Conservation (phyloP, 2,797 vertebrate species). For the Chaunax sp. region DNA sequence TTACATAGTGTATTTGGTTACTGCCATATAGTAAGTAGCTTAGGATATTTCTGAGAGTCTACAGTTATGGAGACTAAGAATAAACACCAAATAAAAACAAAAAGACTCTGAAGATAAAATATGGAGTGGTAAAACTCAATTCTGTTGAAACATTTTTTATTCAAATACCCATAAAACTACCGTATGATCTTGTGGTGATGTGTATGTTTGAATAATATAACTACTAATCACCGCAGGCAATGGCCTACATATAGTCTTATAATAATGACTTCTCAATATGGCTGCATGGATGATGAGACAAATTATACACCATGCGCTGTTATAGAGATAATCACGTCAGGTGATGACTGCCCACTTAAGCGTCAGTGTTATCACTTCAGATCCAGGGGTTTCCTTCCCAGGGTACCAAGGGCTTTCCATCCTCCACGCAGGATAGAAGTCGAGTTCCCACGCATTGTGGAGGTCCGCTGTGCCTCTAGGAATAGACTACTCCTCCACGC, state of each 20-base stretch:
- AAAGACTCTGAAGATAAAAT: background rate
- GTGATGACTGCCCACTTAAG: constrained; percentile 71
- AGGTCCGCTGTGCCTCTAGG: constrained; percentile 55
- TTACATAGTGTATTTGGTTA: background rate
- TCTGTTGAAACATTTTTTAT: background rate
- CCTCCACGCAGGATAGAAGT: constrained; percentile 62
- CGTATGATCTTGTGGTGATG: background rate
- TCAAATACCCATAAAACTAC: background rate
- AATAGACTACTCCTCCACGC: constrained; percentile 50
- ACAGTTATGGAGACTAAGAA: constrained; percentile 1
- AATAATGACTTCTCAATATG: constrained; percentile 1
- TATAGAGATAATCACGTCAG: constrained; percentile 57
- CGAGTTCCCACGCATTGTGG: constrained; percentile 70
- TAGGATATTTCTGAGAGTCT: background rate
- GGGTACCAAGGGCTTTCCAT: constrained; percentile 81
- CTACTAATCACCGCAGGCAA: background rate
- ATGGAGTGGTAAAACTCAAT: background rate
- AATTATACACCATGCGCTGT: constrained; percentile 33
- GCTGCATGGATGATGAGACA: constrained; percentile 30
- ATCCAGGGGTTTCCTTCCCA: constrained; percentile 85
- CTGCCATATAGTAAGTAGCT: background rate
- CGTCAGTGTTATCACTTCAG: constrained; percentile 68
- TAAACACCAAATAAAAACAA: background rate
- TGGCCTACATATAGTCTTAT: background rate
- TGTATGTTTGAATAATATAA: background rate